Base-by-base conservation (phyloP, 2,888 invertebrate species). In the Conchocele bisecta region DNA sequence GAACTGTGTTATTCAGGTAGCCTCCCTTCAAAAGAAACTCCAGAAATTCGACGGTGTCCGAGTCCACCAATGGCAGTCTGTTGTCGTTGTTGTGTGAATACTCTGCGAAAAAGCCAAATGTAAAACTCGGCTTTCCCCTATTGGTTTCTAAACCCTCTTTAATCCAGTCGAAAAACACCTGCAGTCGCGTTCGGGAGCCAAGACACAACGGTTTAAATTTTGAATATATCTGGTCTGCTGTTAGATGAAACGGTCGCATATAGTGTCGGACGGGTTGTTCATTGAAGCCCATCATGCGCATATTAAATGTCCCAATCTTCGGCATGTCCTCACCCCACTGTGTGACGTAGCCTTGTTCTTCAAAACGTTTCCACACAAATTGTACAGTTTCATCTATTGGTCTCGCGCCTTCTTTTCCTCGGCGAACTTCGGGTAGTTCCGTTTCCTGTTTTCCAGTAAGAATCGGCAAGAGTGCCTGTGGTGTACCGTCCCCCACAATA, bases 251-350 rank as follows among this genome's bases (percentile, higher is more conserved):
- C 0, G 96, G 94, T 29, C 97, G 92, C 91, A 97, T 94, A 88
- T 97, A 98, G 90, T 98, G 97, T 91, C 98, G 96, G 0, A 97
- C 96, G 0, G 98, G 98, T 81, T 94, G 94, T 3, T 93, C 91
- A 31, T 93, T 91, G 90, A 98, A 98, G 0, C 98, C 98, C 80
- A 95, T 95, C 88, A 98, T 93, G 9, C 98, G 93, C 91, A 96
- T 97, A 1, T 96, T 96, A 89, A 98, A 98, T 0, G 96, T 97
- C 0, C 97, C 97, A 24, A 95, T 93, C 85, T 93, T 92, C 0
- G 96, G 95, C 81, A 94, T 93, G 88, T 98, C 98, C 89, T 98
- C 98, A 83, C 95, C 95, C 89, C 95, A 98, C 0, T 95, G 95
- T 1, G 96, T 95, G 29, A 89, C 89, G 75, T 92, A 92, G 3